These are phyloP conservation scores for Bovichtus variegatus DNA, from an alignment of 2,797 vertebrate species.

Conservation along the genomic window DNA sequence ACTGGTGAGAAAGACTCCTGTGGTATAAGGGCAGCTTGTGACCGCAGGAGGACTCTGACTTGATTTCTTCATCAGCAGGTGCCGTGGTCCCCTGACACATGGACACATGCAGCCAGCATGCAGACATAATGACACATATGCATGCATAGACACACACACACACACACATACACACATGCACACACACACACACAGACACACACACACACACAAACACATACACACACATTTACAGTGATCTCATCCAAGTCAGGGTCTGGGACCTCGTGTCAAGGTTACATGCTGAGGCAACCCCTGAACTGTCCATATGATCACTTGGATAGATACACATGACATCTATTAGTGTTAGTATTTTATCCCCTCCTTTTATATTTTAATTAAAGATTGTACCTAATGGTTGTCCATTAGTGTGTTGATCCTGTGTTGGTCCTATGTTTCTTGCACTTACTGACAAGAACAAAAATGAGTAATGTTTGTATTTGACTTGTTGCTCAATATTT, in stretches of 20 bases:
- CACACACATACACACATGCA: constrained; percentile 31
- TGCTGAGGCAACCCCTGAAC: constrained; percentile 68
- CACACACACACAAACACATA: not conserved
- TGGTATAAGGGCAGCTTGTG: constrained; percentile 84
- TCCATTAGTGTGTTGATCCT: not conserved
- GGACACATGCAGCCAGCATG: constrained; percentile 46
- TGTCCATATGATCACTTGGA: constrained; percentile 69
- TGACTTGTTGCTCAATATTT: constrained; percentile 18
- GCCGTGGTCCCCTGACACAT: constrained; percentile 70
- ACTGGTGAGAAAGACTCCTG: constrained; percentile 71
- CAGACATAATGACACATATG: constrained; percentile 50
- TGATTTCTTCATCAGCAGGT: constrained; percentile 86
- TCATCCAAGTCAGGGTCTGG: constrained; percentile 48
- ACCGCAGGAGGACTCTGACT: constrained; percentile 74
- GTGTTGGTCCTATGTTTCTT: not conserved
- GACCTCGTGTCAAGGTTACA: constrained; percentile 59
- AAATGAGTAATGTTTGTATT: not conserved
- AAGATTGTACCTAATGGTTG: not conserved
- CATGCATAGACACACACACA: constrained; percentile 17
- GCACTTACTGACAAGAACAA: not conserved
- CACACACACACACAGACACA: constrained; percentile 10
- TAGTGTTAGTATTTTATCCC: not conserved
- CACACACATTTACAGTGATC: constrained; percentile 18
- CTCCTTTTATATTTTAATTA: not conserved
- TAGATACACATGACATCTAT: constrained; percentile 31